Conservation (phyloP, 2,888 invertebrate species). For the Ptycholaimellus sp. region DNA sequence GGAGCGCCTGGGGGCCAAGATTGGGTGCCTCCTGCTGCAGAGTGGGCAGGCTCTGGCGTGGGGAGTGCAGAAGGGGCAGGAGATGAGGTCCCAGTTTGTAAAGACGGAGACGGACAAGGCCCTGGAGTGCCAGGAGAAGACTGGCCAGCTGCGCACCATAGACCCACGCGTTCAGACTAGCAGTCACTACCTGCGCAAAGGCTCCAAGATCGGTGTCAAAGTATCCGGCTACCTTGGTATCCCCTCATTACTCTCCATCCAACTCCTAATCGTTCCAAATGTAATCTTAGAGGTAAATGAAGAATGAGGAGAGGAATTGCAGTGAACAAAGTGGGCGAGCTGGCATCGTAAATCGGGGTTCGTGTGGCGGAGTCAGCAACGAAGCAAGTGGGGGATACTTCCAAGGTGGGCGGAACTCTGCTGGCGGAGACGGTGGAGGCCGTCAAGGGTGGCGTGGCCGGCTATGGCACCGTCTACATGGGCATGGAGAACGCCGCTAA, state of each 20-base stretch:
- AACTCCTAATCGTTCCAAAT: too few relatives aligned
- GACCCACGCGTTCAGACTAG: constrained; percentile 36
- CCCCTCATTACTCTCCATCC: constrained; percentile 39
- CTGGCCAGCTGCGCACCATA: constrained; percentile 27
- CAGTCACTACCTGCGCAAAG: constrained; percentile 39
- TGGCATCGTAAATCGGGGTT: constrained; percentile 40
- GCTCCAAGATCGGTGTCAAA: constrained; percentile 40
- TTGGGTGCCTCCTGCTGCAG: too few relatives aligned
- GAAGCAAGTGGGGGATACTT: too few relatives aligned
- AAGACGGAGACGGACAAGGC: too few relatives aligned
- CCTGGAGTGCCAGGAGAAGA: too few relatives aligned
- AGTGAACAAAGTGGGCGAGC: constrained; percentile 37
- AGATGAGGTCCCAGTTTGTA: too few relatives aligned
- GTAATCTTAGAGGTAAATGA: too few relatives aligned
- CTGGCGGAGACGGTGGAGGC: constrained; percentile 41
- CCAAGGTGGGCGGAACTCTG: constrained; percentile 35
- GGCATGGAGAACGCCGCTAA: constrained; percentile 44
- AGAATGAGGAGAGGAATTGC: too few relatives aligned
- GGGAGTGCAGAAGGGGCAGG: too few relatives aligned
- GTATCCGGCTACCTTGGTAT: constrained; percentile 44
- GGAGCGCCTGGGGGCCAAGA: constrained; percentile 21
- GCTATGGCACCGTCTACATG: constrained; percentile 41
- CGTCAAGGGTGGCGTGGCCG: constrained; percentile 44
- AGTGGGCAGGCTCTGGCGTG: too few relatives aligned
- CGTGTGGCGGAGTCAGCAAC: constrained; percentile 39